These are phyloP conservation scores for Oncorhynchus nerka DNA, from an alignment of 2,113 vertebrate species.

Conservation along the genomic window DNA sequence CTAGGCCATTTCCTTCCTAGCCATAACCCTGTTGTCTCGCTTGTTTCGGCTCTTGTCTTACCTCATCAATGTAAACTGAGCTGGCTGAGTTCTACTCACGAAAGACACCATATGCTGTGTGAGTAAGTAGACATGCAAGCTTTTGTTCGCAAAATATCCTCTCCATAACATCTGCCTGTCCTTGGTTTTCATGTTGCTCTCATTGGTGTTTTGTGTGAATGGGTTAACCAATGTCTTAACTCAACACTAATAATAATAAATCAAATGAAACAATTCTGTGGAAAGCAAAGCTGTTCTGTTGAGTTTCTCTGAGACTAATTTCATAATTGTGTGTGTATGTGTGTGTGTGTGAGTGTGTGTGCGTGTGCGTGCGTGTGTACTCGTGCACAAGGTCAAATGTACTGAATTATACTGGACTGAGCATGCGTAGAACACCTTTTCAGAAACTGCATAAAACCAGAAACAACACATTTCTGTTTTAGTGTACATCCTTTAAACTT, in stretches of 20 bases:
- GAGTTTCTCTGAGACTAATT: too few relatives aligned
- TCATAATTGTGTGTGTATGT: not conserved
- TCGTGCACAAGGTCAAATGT: not conserved
- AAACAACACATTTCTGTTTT: constrained; percentile 16
- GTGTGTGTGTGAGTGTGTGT: not conserved
- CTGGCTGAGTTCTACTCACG: not conserved
- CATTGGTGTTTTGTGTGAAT: too few relatives aligned
- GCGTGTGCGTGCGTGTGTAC: not conserved
- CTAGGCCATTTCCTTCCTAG: constrained; percentile 27
- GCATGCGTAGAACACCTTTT: not conserved
- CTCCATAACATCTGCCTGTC: not conserved
- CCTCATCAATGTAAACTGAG: constrained; percentile 3
- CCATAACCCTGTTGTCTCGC: not conserved
- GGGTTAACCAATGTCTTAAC: too few relatives aligned
- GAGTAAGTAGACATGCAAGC: not conserved
- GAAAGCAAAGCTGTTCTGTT: too few relatives aligned
- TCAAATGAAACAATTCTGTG: too few relatives aligned
- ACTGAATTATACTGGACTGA: not conserved
- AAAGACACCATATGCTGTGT: not conserved
- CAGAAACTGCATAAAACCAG: not conserved
- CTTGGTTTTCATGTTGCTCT: too few relatives aligned
- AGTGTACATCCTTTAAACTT: constrained; percentile 82
- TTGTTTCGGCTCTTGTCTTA: not conserved
- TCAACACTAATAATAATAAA: too few relatives aligned
- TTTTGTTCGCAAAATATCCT: not conserved